phyloP scores from a whole-genome alignment of 1,140 invertebrate genomes.

The Brachionus manjavacas region DNA sequence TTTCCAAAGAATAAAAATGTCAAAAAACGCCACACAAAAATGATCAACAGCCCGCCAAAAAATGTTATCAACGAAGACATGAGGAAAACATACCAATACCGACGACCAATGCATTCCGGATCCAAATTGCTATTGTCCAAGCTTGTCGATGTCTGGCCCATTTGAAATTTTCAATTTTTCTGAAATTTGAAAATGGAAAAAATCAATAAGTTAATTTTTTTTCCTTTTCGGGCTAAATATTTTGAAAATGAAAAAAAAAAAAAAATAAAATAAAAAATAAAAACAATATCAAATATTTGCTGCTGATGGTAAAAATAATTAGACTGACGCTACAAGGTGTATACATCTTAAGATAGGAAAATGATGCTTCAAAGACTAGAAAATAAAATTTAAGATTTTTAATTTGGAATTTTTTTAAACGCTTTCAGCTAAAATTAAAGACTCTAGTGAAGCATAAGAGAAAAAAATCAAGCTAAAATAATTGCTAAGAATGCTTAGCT shows the following conservation, averaged over 20 bases:
- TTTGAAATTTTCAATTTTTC: not conserved
- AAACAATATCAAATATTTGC: not conserved
- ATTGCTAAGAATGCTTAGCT: not conserved
- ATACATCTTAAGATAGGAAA: not conserved
- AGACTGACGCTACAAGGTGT: not conserved
- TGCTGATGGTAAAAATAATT: not conserved
- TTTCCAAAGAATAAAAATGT: conserved; percentile 2
- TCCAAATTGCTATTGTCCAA: conserved; percentile 40
- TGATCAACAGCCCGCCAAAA: conserved; percentile 28
- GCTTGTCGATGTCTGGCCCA: conserved; percentile 24
- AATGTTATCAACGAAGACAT: conserved; percentile 15
- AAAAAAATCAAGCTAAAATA: not conserved
- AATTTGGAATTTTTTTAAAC: not conserved
- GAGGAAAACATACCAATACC: conserved; percentile 42
- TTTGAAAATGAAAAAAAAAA: not conserved
- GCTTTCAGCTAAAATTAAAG: not conserved
- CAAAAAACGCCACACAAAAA: conserved; percentile 35
- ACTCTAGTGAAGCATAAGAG: not conserved
- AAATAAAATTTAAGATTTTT: not conserved
- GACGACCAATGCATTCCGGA: conserved; percentile 31
- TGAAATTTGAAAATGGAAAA: not conserved
- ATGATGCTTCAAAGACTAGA: not conserved
- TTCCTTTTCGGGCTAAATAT: not conserved
- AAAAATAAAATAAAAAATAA: no score
- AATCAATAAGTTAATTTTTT: not conserved